Percentiles rank a stretch among this genome's conserved stretches.
Conservation (phyloP, 2,888 invertebrate species). For the Pycnomerus fuliginosus region DNA sequence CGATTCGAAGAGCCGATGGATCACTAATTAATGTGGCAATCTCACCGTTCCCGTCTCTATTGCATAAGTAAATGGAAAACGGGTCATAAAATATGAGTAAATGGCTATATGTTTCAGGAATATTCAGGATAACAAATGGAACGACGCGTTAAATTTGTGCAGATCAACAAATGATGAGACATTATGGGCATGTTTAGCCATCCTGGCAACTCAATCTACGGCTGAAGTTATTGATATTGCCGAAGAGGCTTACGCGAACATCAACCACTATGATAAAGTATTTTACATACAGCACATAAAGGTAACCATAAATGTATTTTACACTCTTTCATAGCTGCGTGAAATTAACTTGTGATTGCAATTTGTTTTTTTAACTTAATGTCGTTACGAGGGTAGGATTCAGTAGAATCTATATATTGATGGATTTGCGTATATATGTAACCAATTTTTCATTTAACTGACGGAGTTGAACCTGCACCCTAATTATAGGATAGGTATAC, state of each 20-base stretch:
- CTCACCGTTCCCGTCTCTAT: constrained; percentile 67
- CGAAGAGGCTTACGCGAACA: constrained; percentile 92
- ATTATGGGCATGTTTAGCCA: constrained; percentile 95
- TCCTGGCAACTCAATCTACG: constrained; percentile 82
- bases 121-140: constrained; percentile 76
- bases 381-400: too few species aligned
- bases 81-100: constrained; percentile 34
- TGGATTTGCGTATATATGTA: too few species aligned
- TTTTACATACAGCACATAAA: constrained; percentile 80
- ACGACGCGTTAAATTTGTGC: constrained; percentile 47
- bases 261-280: constrained; percentile 85
- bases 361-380: too few species aligned
- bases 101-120: constrained; percentile 53
- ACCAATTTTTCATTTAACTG: too few species aligned
- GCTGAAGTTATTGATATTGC: constrained; percentile 77
- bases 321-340: not conserved
- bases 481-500: too few species aligned
- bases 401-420: too few species aligned
- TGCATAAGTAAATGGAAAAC: constrained; percentile 49
- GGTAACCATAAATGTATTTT: constrained; percentile 56
- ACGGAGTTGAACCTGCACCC: too few species aligned
- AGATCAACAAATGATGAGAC: constrained; percentile 57
- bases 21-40: constrained; percentile 74
- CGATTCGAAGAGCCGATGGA: constrained; percentile 86
- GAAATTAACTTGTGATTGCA: not conserved